A percentile compares a stretch with the other conserved stretches of the same genome.
phyloP scores from a whole-genome alignment of 2,888 invertebrate genomes.

The Leistus spinibarbis region DNA sequence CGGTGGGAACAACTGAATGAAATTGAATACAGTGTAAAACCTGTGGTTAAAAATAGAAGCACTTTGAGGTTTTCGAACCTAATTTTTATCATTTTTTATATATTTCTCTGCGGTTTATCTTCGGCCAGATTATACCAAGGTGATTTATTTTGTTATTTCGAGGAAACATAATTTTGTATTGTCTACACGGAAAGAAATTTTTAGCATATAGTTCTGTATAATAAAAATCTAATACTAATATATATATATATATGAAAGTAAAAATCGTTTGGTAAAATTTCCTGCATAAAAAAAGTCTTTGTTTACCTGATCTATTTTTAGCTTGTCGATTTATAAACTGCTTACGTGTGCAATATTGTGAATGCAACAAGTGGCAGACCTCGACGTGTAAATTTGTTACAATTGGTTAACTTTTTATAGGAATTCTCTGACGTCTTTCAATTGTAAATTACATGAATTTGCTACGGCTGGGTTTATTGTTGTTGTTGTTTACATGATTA shows the following conservation, averaged over 20 bases:
- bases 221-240: too few relatives aligned
- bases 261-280: not conserved
- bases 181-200: too few relatives aligned
- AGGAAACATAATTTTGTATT: too few relatives aligned
- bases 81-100: not conserved
- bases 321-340: not conserved
- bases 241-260: too few relatives aligned
- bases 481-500: not conserved
- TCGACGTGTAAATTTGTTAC: not conserved
- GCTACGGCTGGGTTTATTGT: not conserved
- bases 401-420: not conserved
- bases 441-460: not conserved
- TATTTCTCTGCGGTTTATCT: too few relatives aligned
- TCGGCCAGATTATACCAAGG: too few relatives aligned
- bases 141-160: too few relatives aligned
- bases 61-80: not conserved
- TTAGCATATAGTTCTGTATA: too few relatives aligned
- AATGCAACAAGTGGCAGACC: not conserved
- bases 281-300: not conserved
- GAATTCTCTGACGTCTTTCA: conserved; percentile 1
- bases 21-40: not conserved
- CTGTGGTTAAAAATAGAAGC: not conserved
- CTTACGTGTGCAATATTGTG: not conserved
- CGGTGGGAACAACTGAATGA: not conserved
- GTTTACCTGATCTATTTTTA: not conserved